Evolutionary conservation across 1,140 invertebrate species (phyloP), one percentile per base, ranked within the genome.

Genomic region (Diuraphis noxia): DNA sequence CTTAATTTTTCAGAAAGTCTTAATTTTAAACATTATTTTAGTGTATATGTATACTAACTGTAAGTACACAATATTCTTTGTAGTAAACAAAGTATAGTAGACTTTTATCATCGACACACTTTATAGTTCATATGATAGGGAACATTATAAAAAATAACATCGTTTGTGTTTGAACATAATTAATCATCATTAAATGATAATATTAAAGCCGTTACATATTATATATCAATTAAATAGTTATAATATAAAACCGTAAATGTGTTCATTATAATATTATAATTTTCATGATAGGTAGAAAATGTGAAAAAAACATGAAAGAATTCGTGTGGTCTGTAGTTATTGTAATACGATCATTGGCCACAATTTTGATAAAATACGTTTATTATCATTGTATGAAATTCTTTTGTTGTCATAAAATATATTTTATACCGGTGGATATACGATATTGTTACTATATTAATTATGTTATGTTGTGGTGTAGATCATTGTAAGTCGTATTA

Each of bases 331-430:
- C 41, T n/a, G 17, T 72, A 72, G 56, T 72, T 72, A n/a, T 84
- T 84, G 82, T 43, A 84, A 84, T 43, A 19, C 30, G 30, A 43
- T 84, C 82, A 41, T 43, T 43, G 82, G 40, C 30, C 40, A 19
- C 30, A 30, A 43, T 84, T 84, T 84, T 84, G 40, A 84, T 84
- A 43, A 84, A 84, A 84, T 43, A 34, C n/a, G 40, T 40, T 17
- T 84, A 85, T 85, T 46, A 34, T 46, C 41, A 49, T 49, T 46
- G 7, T 43, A n/a, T n/a, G 6, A 85, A 85, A 85, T 85, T 85
- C 84, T 85, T 41, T 84, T 43, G 40, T 84, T 41, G 82, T 43
- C 41, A 84, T 43, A 41, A 84, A 84, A n/a, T 72, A n/a, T 72
- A 72, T n/a, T 17, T 72, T n/a, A 72, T 72, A 72, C 10, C n/a